A percentile compares a stretch with the other conserved stretches of the same genome.
These are phyloP conservation scores for Polia nebulosa DNA, from an alignment of 2,888 invertebrate species.

Conservation along the genomic window DNA sequence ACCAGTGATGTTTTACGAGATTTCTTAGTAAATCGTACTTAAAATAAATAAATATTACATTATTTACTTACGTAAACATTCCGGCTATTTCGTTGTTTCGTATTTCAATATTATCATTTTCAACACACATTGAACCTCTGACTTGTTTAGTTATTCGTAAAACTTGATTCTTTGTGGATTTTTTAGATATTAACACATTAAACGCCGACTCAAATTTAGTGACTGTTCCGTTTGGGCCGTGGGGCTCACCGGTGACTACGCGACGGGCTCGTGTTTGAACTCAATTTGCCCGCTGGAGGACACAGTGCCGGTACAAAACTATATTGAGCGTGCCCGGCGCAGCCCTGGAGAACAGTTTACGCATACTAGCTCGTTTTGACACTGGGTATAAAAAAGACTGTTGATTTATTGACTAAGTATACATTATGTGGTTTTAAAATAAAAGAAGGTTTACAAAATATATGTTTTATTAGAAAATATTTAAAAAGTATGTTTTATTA, in stretches of 20 bases:
- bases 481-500: constrained; percentile 15
- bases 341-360: constrained; percentile 38
- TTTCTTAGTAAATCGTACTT: no score
- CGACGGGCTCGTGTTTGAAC: constrained; percentile 45
- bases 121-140: no score
- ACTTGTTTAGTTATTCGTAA: no score
- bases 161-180: no score
- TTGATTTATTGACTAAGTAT: constrained; percentile 29
- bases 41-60: no score
- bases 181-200: constrained; percentile 2
- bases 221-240: background rate
- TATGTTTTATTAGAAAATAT: constrained; percentile 27
- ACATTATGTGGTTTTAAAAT: constrained; percentile 33
- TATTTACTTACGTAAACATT: no score
- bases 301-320: constrained; percentile 49
- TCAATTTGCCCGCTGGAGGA: constrained; percentile 47
- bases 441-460: constrained; percentile 27
- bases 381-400: constrained; percentile 31
- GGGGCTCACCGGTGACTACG: constrained; percentile 29
- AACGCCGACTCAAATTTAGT: background rate
- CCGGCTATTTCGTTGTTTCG: no score
- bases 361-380: constrained; percentile 39
- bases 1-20: no score
- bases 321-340: constrained; percentile 49
- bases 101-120: no score